These are phyloP conservation scores for Melitaea athalia DNA, from an alignment of 2,888 invertebrate species.

Conservation along the genomic window DNA sequence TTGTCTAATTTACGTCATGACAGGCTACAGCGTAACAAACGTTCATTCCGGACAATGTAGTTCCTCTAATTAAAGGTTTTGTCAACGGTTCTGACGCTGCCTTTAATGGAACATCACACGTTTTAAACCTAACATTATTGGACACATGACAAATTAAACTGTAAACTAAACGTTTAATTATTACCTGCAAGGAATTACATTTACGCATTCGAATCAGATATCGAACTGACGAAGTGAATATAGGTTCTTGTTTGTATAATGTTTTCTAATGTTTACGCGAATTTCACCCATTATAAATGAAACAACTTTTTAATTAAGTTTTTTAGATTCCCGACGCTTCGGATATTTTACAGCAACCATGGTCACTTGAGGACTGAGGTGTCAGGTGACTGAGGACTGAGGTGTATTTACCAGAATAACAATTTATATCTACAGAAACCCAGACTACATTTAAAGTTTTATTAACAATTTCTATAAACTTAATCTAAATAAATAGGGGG, in stretches of 20 bases:
- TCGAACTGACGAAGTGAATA: neutral
- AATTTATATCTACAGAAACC: neutral
- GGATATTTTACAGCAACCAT: no score
- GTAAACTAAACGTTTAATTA: conserved; percentile 12
- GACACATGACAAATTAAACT: conserved; percentile 7
- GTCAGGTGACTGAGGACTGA: no score
- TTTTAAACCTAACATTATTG: conserved; percentile 12
- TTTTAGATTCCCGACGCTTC: no score
- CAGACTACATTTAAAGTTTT: neutral
- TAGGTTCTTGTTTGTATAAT: no score
- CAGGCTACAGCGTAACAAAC: conserved; percentile 22
- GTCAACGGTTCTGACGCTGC: conserved; percentile 23
- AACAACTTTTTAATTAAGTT: no score
- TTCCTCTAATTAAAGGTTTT: conserved; percentile 26
- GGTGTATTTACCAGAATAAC: no score
- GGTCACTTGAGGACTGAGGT: no score
- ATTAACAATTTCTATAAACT: neutral
- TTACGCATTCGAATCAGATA: no score
- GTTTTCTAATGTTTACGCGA: no score
- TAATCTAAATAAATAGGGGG: neutral
- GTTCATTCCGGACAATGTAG: conserved; percentile 29
- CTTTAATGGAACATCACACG: conserved; percentile 17
- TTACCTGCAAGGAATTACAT: neutral
- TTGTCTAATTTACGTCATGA: conserved; percentile 37
- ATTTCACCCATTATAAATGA: no score